Base-by-base conservation (phyloP, 2,113 vertebrate species). In the Thalassoma bifasciatum region DNA sequence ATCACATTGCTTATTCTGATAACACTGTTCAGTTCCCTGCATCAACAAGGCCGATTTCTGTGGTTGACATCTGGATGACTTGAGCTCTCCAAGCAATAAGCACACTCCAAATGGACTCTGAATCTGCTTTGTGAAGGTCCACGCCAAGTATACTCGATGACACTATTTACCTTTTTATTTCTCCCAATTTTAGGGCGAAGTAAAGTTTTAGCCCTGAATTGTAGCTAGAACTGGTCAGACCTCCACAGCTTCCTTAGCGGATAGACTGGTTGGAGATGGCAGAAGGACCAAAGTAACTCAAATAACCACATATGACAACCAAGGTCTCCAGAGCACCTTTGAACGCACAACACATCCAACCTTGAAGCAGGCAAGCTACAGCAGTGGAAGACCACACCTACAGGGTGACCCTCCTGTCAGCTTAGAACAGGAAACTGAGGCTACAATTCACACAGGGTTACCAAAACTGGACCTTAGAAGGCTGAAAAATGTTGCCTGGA, bases 21-120 rank as follows among this genome's bases (percentile, higher is more conserved):
- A 94, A 95, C 93, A 95, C 93, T 95, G 94, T 93, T 94, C 81
- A 89, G 75, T 89, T 91, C 88, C 89, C 89, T 92, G 91, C 86
- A 73, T 88, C 84, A 90, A 76, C 79, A 92, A 84, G 84, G 86
- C 85, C 75, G 66, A 82, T 83, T 83, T 72, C 72, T 75, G 82
- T n/a, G 66, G 86, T 84, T 46, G 46, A 74, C 85, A 77, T 76
- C 54, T 59, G 61, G 79, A 81, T 30, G 77, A 77, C 87, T 91
- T 90, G 66, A 76, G 71, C 81, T 81, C 73, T 84, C 85, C 82
- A 72, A 77, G 79, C 75, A 73, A 72, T 76, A 5, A 40, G 66
- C 61, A 42, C 76, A 21, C 52, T 83, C 74, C 67, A 80, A 56
- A 82, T 9, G 49, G 75, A 63, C 65, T 53, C 56, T 22, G 9